phyloP scores from a whole-genome alignment of 2,797 vertebrate species.

The Leptoclinus maculatus region DNA sequence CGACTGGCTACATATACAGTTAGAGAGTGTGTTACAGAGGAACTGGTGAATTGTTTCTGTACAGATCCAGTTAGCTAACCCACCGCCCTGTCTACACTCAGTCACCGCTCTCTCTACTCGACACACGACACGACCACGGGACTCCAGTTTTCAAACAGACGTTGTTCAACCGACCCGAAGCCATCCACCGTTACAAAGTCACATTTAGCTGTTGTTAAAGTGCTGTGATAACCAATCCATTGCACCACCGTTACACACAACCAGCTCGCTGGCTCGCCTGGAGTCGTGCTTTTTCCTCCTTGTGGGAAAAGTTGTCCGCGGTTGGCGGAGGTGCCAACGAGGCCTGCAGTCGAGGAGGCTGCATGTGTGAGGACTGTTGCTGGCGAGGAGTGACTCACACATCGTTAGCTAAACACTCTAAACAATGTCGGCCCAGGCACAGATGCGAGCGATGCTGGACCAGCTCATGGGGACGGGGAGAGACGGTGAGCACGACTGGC shows the following conservation, averaged over 20 bases:
- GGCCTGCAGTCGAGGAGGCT: slow-evolving; percentile 70
- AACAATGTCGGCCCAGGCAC: slow-evolving; percentile 98
- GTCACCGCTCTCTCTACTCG: slow-evolving; percentile 43
- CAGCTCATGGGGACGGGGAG: slow-evolving; percentile 98
- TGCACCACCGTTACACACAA: neutral
- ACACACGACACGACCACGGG: slow-evolving; percentile 50
- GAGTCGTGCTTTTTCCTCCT: slow-evolving; percentile 24
- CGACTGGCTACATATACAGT: slow-evolving; percentile 35
- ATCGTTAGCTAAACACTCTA: slow-evolving; percentile 28
- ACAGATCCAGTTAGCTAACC: slow-evolving; percentile 13
- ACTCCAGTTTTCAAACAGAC: slow-evolving; percentile 70
- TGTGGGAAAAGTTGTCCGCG: slow-evolving; percentile 62
- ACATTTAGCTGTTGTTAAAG: slow-evolving; percentile 33
- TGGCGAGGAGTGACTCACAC: slow-evolving; percentile 58
- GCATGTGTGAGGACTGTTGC: slow-evolving; percentile 64
- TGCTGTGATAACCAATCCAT: slow-evolving; percentile 5
- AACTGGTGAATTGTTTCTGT: slow-evolving; percentile 1
- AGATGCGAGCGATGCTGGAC: slow-evolving; percentile 99
- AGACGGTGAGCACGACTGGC: slow-evolving; percentile 88
- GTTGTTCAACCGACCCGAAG: slow-evolving; percentile 50
- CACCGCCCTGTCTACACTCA: slow-evolving; percentile 29
- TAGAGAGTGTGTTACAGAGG: slow-evolving; percentile 28
- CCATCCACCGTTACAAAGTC: slow-evolving; percentile 50
- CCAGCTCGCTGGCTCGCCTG: neutral
- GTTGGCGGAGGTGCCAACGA: slow-evolving; percentile 47